Conservation (phyloP, 2,113 vertebrate species). For the Reinhardtius hippoglossoides region DNA sequence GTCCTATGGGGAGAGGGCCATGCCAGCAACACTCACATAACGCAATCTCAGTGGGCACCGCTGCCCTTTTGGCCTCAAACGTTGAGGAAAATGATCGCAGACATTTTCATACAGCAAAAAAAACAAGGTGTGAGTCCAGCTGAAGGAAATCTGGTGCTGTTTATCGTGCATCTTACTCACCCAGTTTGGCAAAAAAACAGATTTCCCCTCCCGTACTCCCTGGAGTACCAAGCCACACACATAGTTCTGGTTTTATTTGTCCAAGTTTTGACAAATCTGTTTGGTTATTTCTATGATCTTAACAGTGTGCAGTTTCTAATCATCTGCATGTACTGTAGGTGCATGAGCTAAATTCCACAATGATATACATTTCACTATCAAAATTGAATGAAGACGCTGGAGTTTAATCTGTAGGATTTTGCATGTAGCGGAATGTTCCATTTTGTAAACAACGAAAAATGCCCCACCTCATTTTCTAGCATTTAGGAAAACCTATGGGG, state of each 20-base stretch:
- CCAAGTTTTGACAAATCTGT: not conserved
- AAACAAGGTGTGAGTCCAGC: constrained; percentile 2
- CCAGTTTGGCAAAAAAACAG: not conserved
- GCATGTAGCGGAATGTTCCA: no score
- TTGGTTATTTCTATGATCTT: not conserved
- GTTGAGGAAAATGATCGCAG: not conserved
- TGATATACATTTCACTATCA: not conserved
- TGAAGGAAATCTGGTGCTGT: constrained; percentile 4
- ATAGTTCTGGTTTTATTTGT: not conserved
- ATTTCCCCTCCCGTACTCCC: not conserved
- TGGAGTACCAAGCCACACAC: not conserved
- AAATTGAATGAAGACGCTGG: not conserved
- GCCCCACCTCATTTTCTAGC: no score
- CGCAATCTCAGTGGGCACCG: not conserved
- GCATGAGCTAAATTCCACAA: no score
- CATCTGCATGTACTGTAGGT: not conserved
- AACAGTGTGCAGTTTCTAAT: not conserved
- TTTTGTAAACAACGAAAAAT: no score
- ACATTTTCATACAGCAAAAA: not conserved
- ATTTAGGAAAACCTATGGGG: no score
- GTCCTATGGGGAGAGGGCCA: constrained; percentile 2
- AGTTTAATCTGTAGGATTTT: no score
- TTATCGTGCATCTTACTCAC: not conserved
- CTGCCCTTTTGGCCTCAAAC: constrained; percentile 21
- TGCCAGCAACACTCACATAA: constrained; percentile 5